Evolutionary conservation across 2,888 invertebrate species (phyloP).

Genomic region (Mystacides longicornis): DNA sequence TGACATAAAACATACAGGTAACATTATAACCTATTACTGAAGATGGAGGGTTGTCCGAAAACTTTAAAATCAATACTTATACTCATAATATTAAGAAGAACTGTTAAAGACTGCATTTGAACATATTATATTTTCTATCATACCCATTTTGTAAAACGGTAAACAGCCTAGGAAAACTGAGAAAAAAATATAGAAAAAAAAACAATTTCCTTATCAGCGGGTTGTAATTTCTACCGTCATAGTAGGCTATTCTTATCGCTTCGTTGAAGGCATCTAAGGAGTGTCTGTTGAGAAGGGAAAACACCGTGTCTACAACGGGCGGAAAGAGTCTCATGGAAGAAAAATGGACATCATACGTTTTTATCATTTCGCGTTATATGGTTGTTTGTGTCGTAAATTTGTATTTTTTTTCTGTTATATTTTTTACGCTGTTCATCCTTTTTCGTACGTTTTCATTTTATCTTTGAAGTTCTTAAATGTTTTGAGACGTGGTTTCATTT

Average conservation of each 20-base stretch:
- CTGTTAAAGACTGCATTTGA: too few species aligned
- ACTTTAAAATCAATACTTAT: too few species aligned
- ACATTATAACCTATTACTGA: too few species aligned
- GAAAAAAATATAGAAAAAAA: background rate
- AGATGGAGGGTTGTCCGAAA: too few species aligned
- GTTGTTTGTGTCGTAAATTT: background rate
- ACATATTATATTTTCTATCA: too few species aligned
- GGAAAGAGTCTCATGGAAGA: background rate
- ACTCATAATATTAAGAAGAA: too few species aligned
- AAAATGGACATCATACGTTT: conserved; percentile 1
- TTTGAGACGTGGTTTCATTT: too few species aligned
- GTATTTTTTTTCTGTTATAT: background rate
- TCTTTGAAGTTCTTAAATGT: too few species aligned
- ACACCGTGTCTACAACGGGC: background rate
- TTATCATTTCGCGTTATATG: background rate
- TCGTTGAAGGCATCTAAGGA: background rate
- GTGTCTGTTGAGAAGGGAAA: background rate
- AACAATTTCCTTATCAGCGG: background rate
- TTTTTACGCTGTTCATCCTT: too few species aligned
- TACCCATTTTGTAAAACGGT: too few species aligned
- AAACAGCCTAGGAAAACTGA: background rate
- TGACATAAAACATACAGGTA: too few species aligned
- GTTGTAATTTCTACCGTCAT: background rate
- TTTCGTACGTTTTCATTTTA: too few species aligned
- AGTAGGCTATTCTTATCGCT: background rate